A percentile compares a stretch with the other conserved stretches of the same genome.
phyloP scores from a whole-genome alignment of 2,113 vertebrate species.

The Leptobrachium ailaonicum region DNA sequence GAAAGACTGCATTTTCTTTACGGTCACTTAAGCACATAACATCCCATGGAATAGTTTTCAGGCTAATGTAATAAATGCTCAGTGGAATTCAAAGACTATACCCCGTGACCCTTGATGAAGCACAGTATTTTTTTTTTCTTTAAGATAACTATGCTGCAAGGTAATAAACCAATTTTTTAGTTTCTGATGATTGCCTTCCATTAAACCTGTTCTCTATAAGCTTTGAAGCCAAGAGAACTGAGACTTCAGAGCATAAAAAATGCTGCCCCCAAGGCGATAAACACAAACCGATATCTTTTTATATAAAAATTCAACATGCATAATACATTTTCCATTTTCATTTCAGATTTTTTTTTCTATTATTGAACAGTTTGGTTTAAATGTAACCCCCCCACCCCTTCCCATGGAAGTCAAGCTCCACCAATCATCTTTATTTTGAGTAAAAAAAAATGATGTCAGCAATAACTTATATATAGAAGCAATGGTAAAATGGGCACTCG shows the following conservation, averaged over 20 bases:
- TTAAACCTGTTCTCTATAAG: not conserved
- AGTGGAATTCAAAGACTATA: not conserved
- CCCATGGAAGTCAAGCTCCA: too few relatives aligned
- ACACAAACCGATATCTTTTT: not conserved
- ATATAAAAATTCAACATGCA: not conserved
- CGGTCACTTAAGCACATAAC: too few relatives aligned
- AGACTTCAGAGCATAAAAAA: not conserved
- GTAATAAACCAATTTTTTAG: not conserved
- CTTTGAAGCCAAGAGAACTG: not conserved
- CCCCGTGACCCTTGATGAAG: not conserved
- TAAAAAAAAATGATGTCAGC: too few relatives aligned
- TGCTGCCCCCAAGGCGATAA: slow-evolving; percentile 32
- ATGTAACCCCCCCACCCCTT: too few relatives aligned
- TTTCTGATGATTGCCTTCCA: not conserved
- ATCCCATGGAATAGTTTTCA: too few relatives aligned
- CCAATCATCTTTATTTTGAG: too few relatives aligned
- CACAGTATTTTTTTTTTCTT: not conserved
- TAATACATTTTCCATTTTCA: not conserved
- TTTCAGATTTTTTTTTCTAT: too few relatives aligned
- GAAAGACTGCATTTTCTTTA: too few relatives aligned
- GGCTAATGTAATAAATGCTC: not conserved
- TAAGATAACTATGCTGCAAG: not conserved
- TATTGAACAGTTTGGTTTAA: too few relatives aligned
- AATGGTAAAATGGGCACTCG: too few relatives aligned
- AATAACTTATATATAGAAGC: too few relatives aligned